Base-by-base conservation (phyloP, 2,797 vertebrate genomes). In the Gila robusta region DNA sequence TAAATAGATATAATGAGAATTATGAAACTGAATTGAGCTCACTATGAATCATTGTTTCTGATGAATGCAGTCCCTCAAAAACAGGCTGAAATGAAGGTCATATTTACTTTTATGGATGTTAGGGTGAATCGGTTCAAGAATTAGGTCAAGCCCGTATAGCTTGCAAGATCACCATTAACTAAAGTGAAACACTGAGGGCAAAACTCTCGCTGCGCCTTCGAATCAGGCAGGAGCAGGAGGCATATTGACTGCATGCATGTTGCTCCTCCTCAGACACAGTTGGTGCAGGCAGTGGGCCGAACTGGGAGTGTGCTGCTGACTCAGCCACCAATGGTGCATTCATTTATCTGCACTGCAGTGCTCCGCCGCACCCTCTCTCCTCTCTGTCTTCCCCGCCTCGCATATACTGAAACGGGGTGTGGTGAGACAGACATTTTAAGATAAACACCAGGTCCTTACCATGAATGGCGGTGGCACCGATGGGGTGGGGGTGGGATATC, bases 291-390 rank as follows among this genome's bases (percentile, higher is more conserved):
- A 88, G 85, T 72, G 84, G 91, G 92, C 90, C 90, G 92, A 94
- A 92, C 92, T 93, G 94, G 94, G 93, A 93, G 94, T 93, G 91
- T 93, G 93, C 92, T 95, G 95, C 95, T 96, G 95, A 96, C 93
- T 96, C 95, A 95, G 94, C 91, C 93, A 93, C 90, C 91, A 91
- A 91, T 95, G 94, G 94, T 96, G 96, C 95, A 96, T 95, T 94
- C 90, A 95, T 96, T 95, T 94, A 95, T 95, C 95, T 96, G 96
- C 95, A 96, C 93, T 96, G 96, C 96, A 96, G 96, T 95, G 93
- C 94, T 94, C 92, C 91, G 91, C 90, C 93, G 90, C 90, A 79
- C 91, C 89, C 87, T 83, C 84, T 84, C 87, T 81, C 78, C 88
- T 71, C 83, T 32, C 67, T 16, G 84, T 90, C 91, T 91, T 92